A percentile compares a stretch with the other conserved stretches of the same genome.
These are phyloP conservation scores for Papilio dardanus DNA, from an alignment of 1,140 invertebrate species.

Conservation along the genomic window DNA sequence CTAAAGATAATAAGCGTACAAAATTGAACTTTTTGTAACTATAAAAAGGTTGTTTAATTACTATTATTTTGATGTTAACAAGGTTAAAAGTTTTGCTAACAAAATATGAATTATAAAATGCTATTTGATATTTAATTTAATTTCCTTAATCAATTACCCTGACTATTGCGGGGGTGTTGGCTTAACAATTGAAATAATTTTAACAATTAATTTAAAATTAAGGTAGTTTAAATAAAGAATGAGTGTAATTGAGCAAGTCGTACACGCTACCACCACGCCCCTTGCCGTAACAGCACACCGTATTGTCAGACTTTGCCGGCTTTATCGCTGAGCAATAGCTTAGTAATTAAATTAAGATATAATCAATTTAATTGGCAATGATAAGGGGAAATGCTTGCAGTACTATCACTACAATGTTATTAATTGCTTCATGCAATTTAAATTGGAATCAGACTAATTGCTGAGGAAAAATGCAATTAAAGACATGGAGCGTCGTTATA, in stretches of 20 bases:
- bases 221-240: background rate
- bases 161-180: background rate
- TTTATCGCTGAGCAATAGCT: slow-evolving; percentile 26
- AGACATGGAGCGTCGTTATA: background rate
- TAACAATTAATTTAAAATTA: background rate
- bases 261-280: slow-evolving; percentile 3
- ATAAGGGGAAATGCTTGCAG: slow-evolving; percentile 20
- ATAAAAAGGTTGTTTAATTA: background rate
- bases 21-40: slow-evolving; percentile 9
- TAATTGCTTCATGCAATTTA: slow-evolving; percentile 27
- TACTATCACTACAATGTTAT: slow-evolving; percentile 25
- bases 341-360: slow-evolving; percentile 39
- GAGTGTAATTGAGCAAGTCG: slow-evolving; percentile 17
- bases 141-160: too few species aligned
- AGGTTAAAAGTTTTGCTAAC: background rate
- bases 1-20: slow-evolving; percentile 14
- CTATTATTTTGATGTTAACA: background rate
- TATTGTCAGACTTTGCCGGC: slow-evolving; percentile 16
- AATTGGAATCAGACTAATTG: slow-evolving; percentile 16
- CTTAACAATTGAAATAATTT: background rate
- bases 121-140: too few species aligned
- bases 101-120: too few species aligned
- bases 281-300: background rate
- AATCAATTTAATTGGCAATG: slow-evolving; percentile 36
- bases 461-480: slow-evolving; percentile 10